phyloP scores from a whole-genome alignment of 2,888 invertebrate species.

The Apoderus coryli region DNA sequence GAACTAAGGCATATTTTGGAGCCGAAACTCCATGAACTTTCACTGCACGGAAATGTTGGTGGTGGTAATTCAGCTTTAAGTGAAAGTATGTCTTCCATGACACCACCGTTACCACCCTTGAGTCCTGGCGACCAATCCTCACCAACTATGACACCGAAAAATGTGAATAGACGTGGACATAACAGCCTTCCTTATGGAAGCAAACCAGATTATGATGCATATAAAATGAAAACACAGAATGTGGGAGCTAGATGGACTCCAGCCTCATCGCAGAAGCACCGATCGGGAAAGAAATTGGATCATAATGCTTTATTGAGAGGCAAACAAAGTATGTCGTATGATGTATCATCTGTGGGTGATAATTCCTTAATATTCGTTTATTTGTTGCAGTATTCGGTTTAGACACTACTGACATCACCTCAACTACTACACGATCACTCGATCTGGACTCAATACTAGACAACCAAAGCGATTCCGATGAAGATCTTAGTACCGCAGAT shows the following conservation, averaged over 20 bases:
- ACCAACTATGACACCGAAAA: constrained; percentile 32
- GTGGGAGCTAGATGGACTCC: constrained; percentile 22
- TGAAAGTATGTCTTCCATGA: constrained; percentile 55
- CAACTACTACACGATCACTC: constrained; percentile 61
- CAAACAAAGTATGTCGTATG: constrained; percentile 45
- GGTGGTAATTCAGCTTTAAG: constrained; percentile 52
- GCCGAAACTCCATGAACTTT: constrained; percentile 51
- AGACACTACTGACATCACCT: constrained; percentile 62
- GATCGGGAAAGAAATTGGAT: constrained; percentile 36
- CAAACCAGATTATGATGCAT: constrained; percentile 42
- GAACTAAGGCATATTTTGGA: constrained; percentile 65
- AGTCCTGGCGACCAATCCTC: constrained; percentile 48
- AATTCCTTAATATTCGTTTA: too few relatives aligned
- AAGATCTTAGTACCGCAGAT: constrained; percentile 60
- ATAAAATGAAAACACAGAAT: constrained; percentile 30
- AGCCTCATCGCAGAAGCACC: constrained; percentile 36
- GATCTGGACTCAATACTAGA: constrained; percentile 69
- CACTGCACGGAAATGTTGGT: constrained; percentile 36
- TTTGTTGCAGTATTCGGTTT: constrained; percentile 47
- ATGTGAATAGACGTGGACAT: constrained; percentile 31
- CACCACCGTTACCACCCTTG: constrained; percentile 63
- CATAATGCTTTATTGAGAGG: constrained; percentile 38
- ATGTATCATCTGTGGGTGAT: too few relatives aligned
- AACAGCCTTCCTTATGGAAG: constrained; percentile 42
- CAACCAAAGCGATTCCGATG: constrained; percentile 50